Percentiles rank a stretch among this genome's conserved stretches.
Evolutionary conservation across 2,113 vertebrate species (phyloP).

Genomic region (Colaptes auratus): DNA sequence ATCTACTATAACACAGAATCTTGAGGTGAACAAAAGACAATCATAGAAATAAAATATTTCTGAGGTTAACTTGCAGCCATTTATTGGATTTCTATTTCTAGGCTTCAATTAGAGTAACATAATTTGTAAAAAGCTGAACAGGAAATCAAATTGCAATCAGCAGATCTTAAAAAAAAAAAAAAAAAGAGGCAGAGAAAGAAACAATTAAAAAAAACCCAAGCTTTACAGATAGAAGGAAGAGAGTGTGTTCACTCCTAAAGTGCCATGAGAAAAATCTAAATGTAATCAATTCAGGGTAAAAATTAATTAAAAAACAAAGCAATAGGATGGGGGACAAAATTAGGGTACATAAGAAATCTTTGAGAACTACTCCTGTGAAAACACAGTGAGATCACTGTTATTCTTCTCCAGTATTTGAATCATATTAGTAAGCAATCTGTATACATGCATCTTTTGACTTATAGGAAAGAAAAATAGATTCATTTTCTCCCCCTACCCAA

Average conservation of each 20-base stretch:
- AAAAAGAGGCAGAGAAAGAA: neutral
- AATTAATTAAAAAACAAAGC: conserved; percentile 50
- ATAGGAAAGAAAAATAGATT: neutral
- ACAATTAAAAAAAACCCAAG: conserved; percentile 41
- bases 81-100: conserved; percentile 45
- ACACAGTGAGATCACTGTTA: conserved; percentile 18
- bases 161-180: neutral
- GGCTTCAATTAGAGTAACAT: conserved; percentile 33
- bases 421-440: neutral
- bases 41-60: conserved; percentile 28
- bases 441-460: neutral
- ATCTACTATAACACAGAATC: neutral
- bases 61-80: neutral
- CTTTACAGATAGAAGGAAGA: conserved; percentile 6
- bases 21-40: neutral
- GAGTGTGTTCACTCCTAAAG: conserved; percentile 23
- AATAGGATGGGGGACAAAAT: conserved; percentile 2
- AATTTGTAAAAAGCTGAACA: conserved; percentile 49
- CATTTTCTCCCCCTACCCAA: neutral
- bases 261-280: conserved; percentile 7
- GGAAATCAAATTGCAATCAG: conserved; percentile 57
- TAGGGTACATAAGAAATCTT: conserved; percentile 50
- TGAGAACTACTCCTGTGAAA: neutral
- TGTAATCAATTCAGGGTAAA: conserved; percentile 35
- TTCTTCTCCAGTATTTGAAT: neutral